Evolutionary conservation across 2,888 invertebrate species (phyloP).

Genomic region (Drosophila kokeensis): DNA sequence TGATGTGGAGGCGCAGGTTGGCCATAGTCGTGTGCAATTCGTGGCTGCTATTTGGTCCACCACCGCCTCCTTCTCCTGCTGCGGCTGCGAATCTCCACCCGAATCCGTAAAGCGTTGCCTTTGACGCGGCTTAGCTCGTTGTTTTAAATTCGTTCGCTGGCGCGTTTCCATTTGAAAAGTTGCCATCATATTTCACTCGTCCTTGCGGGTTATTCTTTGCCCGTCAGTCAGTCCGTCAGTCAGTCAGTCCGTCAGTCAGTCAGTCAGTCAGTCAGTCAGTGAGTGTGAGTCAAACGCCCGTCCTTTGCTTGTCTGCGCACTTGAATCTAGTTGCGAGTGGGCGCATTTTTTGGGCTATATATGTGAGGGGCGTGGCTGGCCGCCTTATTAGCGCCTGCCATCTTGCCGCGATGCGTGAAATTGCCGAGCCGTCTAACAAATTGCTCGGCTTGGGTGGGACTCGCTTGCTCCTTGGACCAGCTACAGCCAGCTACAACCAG

Average conservation of each 20-base stretch:
- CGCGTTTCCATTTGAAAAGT: conserved; percentile 81
- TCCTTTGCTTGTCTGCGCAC: conserved; percentile 13
- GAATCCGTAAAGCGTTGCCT: conserved; percentile 34
- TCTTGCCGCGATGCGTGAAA: conserved; percentile 70
- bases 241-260: not conserved
- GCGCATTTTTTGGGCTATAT: conserved; percentile 43
- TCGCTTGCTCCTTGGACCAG: conserved; percentile 1
- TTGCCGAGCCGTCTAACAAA: conserved; percentile 57
- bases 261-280: conserved; percentile 10
- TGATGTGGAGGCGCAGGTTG: conserved; percentile 38
- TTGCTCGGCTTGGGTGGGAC: conserved; percentile 36
- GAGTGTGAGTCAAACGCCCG: conserved; percentile 9
- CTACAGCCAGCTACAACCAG: conserved; percentile 10
- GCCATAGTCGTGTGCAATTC: conserved; percentile 61
- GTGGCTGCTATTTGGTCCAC: conserved; percentile 26
- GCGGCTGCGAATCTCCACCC: conserved; percentile 2
- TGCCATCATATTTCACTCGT: conserved; percentile 81
- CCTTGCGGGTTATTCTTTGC: conserved; percentile 28
- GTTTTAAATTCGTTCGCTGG: conserved; percentile 78
- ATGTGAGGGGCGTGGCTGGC: conserved; percentile 69
- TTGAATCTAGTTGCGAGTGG: conserved; percentile 49
- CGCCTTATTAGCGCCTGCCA: conserved; percentile 77
- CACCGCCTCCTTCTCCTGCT: not conserved
- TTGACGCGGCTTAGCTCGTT: conserved; percentile 51
- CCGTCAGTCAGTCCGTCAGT: conserved; percentile 24